phyloP scores from a whole-genome alignment of 2,797 vertebrate species.

The Tenualosa ilisha region DNA sequence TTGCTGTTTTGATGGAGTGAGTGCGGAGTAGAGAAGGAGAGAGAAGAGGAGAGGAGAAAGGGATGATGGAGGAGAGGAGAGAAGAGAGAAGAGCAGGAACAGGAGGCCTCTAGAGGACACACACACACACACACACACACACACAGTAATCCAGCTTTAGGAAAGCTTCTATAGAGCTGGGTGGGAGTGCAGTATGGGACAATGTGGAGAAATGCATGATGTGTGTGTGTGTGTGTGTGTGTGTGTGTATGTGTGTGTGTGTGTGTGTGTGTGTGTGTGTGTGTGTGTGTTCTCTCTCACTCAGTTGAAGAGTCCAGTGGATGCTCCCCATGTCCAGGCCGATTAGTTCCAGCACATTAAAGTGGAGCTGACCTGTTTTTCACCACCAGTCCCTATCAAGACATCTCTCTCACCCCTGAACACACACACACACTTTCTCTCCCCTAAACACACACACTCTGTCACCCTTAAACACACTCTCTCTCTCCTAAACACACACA shows the following conservation, averaged over 20 bases:
- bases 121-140: too few relatives aligned
- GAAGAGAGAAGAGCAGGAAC: too few relatives aligned
- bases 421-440: neutral
- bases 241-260: slow-evolving; percentile 22
- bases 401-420: slow-evolving; percentile 16
- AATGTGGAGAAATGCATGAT: neutral
- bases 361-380: slow-evolving; percentile 12
- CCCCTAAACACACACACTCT: neutral
- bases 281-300: slow-evolving; percentile 7
- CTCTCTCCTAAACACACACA: too few relatives aligned
- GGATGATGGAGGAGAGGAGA: too few relatives aligned
- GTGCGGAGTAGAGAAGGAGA: too few relatives aligned
- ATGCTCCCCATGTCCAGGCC: slow-evolving; percentile 28
- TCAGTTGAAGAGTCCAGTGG: slow-evolving; percentile 34
- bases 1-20: too few relatives aligned
- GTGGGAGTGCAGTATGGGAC: neutral
- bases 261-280: neutral
- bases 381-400: slow-evolving; percentile 14
- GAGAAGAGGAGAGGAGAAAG: too few relatives aligned
- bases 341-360: slow-evolving; percentile 44
- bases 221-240: neutral
- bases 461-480: neutral
- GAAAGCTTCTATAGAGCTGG: too few relatives aligned
- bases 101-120: too few relatives aligned
- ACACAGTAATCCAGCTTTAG: too few relatives aligned